Conservation (phyloP, 2,113 vertebrate genomes). For the Vicugna pacos region DNA sequence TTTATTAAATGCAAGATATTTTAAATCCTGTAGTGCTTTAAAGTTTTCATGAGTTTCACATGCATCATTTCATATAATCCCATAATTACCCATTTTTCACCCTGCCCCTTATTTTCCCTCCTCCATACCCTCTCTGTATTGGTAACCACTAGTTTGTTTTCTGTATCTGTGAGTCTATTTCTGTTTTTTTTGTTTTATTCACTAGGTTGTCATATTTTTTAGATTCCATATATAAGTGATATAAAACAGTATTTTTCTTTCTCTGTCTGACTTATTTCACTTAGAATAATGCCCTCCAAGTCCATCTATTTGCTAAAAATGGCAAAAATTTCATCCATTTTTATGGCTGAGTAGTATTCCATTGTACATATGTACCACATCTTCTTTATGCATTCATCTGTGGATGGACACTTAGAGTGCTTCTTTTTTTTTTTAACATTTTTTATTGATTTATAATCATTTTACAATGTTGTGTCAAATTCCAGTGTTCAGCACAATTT, state of each 20-base stretch:
- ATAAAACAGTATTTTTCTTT: not conserved
- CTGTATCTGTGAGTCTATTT: not conserved
- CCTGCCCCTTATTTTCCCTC: not conserved
- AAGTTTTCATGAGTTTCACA: not conserved
- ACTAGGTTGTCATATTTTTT: not conserved
- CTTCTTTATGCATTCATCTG: not conserved
- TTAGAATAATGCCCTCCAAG: not conserved
- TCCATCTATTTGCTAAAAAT: not conserved
- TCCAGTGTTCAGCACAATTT: no score
- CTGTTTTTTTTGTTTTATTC: not conserved
- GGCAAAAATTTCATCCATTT: not conserved
- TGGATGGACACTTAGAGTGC: not conserved
- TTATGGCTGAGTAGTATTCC: not conserved
- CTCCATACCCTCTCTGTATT: not conserved
- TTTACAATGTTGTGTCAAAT: no score
- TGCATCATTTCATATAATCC: not conserved
- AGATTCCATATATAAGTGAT: not conserved
- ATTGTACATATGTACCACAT: not conserved
- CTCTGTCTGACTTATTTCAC: not conserved
- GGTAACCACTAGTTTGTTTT: not conserved
- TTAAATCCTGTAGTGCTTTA: not conserved
- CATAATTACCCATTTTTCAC: not conserved
- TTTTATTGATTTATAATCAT: no score
- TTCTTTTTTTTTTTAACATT: not conserved
- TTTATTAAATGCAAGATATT: not conserved